Evolutionary conservation across 1,140 invertebrate species (phyloP).

Genomic region (Asobara japonica): DNA sequence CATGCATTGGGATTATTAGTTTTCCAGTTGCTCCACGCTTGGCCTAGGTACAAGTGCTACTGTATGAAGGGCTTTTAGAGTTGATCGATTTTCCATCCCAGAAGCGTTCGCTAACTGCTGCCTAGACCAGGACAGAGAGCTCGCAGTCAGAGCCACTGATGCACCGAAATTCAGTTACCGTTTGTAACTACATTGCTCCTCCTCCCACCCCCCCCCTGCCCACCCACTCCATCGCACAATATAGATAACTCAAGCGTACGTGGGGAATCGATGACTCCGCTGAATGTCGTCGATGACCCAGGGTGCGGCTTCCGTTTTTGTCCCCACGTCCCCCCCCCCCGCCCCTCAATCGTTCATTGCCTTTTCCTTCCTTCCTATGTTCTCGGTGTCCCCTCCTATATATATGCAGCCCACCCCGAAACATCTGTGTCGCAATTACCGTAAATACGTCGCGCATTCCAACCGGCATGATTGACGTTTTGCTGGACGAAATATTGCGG

Average conservation of each 20-base stretch:
- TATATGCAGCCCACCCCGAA: conserved; percentile 40
- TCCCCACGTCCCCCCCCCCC: background rate
- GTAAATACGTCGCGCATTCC: conserved; percentile 47
- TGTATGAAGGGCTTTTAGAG: background rate
- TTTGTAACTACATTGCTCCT: conserved; percentile 61
- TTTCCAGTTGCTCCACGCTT: background rate
- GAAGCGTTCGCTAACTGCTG: background rate
- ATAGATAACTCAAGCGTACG: conserved; percentile 36
- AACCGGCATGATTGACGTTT: conserved; percentile 39
- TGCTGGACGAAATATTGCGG: conserved; percentile 27
- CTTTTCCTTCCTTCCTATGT: conserved; percentile 26
- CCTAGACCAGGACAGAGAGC: background rate
- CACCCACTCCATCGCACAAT: conserved; percentile 48
- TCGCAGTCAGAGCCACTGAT: conserved; percentile 53
- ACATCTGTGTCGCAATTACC: conserved; percentile 62
- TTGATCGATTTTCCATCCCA: conserved; percentile 31
- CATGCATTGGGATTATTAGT: background rate
- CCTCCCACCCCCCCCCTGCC: conserved; percentile 41
- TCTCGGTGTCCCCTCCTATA: conserved; percentile 25
- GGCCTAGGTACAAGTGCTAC: no score
- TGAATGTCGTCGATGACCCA: conserved; percentile 10
- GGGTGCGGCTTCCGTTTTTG: conserved; percentile 14
- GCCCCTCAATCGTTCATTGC: background rate
- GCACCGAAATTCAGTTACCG: conserved; percentile 64
- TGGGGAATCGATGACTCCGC: conserved; percentile 3